Percentiles rank a stretch among this genome's conserved stretches.
These are phyloP conservation scores for Apodemia zela DNA, from an alignment of 2,888 invertebrate species.

Conservation along the genomic window DNA sequence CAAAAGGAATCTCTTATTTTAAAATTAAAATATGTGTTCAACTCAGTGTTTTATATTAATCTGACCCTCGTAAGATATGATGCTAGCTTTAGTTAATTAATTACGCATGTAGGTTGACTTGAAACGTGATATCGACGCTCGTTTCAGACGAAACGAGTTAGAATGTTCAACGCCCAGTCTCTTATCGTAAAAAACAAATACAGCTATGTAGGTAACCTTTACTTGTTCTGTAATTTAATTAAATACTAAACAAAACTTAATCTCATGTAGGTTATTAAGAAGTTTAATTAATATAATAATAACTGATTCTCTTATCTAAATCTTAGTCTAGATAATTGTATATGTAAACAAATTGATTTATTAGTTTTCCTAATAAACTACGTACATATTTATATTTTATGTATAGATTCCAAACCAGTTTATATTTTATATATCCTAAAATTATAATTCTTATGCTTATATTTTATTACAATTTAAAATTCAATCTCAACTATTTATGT, in stretches of 20 bases:
- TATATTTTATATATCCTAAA: too few relatives aligned
- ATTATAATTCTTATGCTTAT: too few relatives aligned
- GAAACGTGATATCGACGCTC: constrained; percentile 41
- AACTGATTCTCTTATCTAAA: background rate
- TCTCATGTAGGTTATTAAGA: background rate
- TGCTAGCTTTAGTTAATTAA: constrained; percentile 32
- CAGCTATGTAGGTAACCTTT: background rate
- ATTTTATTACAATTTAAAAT: too few relatives aligned
- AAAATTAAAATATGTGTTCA: constrained; percentile 34
- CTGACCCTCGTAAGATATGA: constrained; percentile 23
- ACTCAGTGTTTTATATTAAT: constrained; percentile 24
- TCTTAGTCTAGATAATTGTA: background rate
- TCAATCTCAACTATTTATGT: too few relatives aligned
- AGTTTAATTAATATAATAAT: background rate
- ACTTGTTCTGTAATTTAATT: constrained; percentile 8
- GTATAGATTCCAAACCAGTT: too few relatives aligned
- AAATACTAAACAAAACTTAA: background rate
- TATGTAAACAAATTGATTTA: background rate
- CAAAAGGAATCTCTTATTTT: constrained; percentile 42
- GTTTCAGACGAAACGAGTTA: constrained; percentile 28
- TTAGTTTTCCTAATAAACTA: background rate
- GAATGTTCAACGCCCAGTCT: constrained; percentile 35
- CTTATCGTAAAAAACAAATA: constrained; percentile 33
- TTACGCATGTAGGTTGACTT: constrained; percentile 35
- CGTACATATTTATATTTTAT: background rate